Evolutionary conservation across 2,797 vertebrate genomes (phyloP), one percentile per base, ranked within the genome.

Genomic region (Phoebastria nigripes): DNA sequence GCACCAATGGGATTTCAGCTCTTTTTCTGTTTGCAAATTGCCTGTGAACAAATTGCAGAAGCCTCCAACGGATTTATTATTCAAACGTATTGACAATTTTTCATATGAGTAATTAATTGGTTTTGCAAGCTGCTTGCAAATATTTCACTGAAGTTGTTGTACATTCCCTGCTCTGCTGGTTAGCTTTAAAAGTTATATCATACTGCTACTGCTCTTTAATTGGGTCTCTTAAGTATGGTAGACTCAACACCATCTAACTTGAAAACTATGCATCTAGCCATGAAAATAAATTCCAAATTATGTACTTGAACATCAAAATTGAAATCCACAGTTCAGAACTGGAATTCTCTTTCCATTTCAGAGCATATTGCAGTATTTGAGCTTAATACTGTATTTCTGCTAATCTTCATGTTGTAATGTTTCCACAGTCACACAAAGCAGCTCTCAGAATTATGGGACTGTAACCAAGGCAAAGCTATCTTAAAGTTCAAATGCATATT

Each of bases 61-160:
- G 15, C 8, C 15, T 66, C 26, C 51, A 70, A 56, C 1, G 4
- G 46, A 62, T 81, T 76, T 72, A 47, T 77, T 88, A 72, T 41
- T 74, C 61, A 62, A n/a, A 93, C 42, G 56, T 65, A 86, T 20
- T 33, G 42, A 51, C 46, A 78, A 46, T 72, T 91, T 91, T 94
- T 91, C 41, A 73, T 35, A 41, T 4, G 5, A 74, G 31, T 67
- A 82, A 88, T 74, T 88, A 89, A 72, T 54, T 2, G 1, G 33
- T 63, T n/a, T 78, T 93, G 31, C 14, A 74, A 73, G 33, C 29
- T 78, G 15, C 12, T 55, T 2, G 0, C 15, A 76, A 84, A 65
- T 58, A 81, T 71, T 86, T 88, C 29, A 55, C 33, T 86, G 44
- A 90, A 81, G 20, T 11, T 26, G 17, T 15, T 62, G 12, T 33